These are phyloP conservation scores for Chironomus striatipennis DNA, from an alignment of 1,140 invertebrate genomes.

Conservation along the genomic window DNA sequence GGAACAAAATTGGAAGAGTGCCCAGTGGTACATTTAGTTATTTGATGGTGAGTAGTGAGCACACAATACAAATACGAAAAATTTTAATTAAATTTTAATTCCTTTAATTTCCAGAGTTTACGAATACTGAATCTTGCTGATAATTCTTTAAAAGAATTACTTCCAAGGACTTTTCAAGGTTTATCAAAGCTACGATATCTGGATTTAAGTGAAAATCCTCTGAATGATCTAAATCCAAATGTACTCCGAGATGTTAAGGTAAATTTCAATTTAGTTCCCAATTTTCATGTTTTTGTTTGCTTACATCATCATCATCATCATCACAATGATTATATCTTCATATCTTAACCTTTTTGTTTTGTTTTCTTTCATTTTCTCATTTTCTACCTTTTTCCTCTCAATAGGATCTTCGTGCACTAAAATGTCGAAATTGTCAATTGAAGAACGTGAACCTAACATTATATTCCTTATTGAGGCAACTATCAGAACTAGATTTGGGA, in stretches of 20 bases:
- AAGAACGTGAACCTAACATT: conserved; percentile 56
- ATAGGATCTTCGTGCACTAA: conserved; percentile 50
- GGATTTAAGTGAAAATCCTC: conserved; percentile 58
- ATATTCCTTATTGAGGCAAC: conserved; percentile 52
- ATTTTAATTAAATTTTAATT: neutral
- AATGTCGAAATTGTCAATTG: conserved; percentile 53
- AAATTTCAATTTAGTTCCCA: conserved; percentile 25
- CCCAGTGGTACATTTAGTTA: conserved; percentile 59
- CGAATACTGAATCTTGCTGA: conserved; percentile 50
- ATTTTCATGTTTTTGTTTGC: too few species aligned
- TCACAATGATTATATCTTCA: neutral
- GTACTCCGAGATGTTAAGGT: conserved; percentile 58
- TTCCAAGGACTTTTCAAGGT: conserved; percentile 49
- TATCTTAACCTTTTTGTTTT: neutral
- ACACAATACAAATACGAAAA: neutral
- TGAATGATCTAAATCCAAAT: conserved; percentile 54
- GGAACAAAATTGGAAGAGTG: conserved; percentile 47
- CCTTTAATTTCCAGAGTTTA: conserved; percentile 39
- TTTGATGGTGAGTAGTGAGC: conserved; percentile 38
- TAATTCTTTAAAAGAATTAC: conserved; percentile 54
- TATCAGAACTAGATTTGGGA: conserved; percentile 56
- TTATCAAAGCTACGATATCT: conserved; percentile 50
- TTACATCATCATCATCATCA: neutral
- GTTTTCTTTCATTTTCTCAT: neutral
- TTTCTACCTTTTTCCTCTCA: conserved; percentile 30